Conservation (phyloP, 2,113 vertebrate species). For the Prunella himalayana region DNA sequence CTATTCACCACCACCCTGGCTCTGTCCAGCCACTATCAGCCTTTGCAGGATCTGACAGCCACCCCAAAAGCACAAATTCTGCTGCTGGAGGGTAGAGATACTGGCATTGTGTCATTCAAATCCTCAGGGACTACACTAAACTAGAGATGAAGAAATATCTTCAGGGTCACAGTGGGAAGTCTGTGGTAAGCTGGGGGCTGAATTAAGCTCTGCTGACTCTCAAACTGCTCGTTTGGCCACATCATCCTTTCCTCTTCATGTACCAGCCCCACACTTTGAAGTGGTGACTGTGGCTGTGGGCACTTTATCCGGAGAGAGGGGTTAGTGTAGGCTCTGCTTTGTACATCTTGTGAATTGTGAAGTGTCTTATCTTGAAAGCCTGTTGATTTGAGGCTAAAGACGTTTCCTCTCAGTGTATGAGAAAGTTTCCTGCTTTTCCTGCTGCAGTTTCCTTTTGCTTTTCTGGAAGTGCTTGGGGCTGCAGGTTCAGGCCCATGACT, state of each 20-base stretch:
- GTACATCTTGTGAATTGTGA: not conserved
- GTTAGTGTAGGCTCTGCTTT: not conserved
- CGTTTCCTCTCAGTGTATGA: not conserved
- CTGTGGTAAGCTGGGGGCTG: not conserved
- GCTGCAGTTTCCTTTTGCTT: not conserved
- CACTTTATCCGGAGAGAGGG: not conserved
- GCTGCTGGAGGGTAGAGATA: not conserved
- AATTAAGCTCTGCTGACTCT: not conserved
- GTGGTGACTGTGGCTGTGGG: not conserved
- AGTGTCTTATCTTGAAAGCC: not conserved
- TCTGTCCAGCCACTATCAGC: rapidly evolving
- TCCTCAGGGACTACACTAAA: not conserved
- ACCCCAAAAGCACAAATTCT: not conserved
- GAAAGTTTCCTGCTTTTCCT: not conserved
- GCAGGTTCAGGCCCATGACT: not conserved
- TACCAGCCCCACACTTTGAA: not conserved
- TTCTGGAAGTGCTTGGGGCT: not conserved
- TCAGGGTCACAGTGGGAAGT: not conserved
- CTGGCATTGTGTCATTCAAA: too few species aligned
- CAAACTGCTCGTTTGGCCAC: not conserved
- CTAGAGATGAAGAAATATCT: not conserved
- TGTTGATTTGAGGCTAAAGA: not conserved
- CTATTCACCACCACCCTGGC: not conserved
- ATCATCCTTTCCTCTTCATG: not conserved
- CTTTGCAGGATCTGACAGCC: not conserved